A percentile compares a stretch with the other conserved stretches of the same genome.
Conservation (phyloP, 2,888 invertebrate genomes). For the Sialis lutaria region DNA sequence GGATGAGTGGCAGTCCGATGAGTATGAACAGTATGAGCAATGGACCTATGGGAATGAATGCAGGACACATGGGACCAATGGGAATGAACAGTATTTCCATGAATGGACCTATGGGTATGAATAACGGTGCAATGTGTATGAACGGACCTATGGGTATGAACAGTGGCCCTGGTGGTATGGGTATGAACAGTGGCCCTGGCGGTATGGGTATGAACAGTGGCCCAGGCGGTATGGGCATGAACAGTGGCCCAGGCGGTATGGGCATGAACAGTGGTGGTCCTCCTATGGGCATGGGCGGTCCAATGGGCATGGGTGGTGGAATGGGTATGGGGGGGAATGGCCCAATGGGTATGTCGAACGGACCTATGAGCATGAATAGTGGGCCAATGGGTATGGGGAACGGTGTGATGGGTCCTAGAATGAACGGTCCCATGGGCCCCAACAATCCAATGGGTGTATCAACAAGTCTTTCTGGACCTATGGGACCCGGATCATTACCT, state of each 20-base stretch:
- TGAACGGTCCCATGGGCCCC: slow-evolving; percentile 16
- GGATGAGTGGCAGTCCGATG: slow-evolving; percentile 14
- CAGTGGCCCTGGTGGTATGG: slow-evolving; percentile 29
- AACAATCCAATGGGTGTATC: slow-evolving; percentile 18
- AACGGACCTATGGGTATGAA: slow-evolving; percentile 2
- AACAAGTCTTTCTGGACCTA: slow-evolving; percentile 4
- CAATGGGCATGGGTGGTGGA: slow-evolving; percentile 28
- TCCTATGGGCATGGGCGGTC: slow-evolving; percentile 36
- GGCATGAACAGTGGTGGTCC: slow-evolving; percentile 7
- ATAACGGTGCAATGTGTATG: slow-evolving; percentile 7
- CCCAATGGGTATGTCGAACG: slow-evolving; percentile 13
- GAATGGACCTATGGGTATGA: slow-evolving; percentile 19
- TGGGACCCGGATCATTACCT: background rate
- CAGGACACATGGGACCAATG: slow-evolving; percentile 29
- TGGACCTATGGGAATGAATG: slow-evolving; percentile 10
- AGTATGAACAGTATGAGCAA: slow-evolving; percentile 13
- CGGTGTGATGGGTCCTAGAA: slow-evolving; percentile 13
- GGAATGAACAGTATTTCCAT: slow-evolving; percentile 13
- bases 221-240: slow-evolving; percentile 10
- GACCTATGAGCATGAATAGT: slow-evolving; percentile 14
- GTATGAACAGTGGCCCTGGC: slow-evolving; percentile 10
- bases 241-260: slow-evolving; percentile 9
- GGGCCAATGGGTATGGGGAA: slow-evolving; percentile 17
- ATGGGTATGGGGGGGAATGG: slow-evolving; percentile 35
- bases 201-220: slow-evolving; percentile 19